Evolutionary conservation across 1,140 invertebrate genomes (phyloP).

Genomic region (Euglossa dilemma): DNA sequence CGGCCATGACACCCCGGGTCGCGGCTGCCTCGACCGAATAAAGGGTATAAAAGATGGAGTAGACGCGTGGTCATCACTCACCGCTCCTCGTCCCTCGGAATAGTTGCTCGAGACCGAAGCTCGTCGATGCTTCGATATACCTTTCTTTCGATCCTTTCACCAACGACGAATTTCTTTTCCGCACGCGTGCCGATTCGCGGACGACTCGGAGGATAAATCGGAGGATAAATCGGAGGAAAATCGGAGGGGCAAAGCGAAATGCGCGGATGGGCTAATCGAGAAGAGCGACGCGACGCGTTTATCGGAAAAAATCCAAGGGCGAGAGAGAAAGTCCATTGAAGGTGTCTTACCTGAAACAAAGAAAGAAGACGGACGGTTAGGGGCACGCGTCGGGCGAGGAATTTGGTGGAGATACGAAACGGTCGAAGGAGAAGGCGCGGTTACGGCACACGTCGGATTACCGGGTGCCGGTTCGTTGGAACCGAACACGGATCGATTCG

Average conservation of each 20-base stretch:
- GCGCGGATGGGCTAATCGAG: conserved; percentile 35
- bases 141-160: background rate
- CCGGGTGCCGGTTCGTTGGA: conserved; percentile 49
- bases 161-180: conserved; percentile 21
- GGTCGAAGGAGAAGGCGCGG: conserved; percentile 31
- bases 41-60: background rate
- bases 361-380: conserved; percentile 5
- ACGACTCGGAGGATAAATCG: background rate
- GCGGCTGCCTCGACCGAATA: background rate
- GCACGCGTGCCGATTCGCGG: too few relatives aligned
- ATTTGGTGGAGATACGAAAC: conserved; percentile 44
- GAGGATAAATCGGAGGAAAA: background rate
- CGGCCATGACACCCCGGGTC: conserved; percentile 37
- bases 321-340: background rate
- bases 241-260: background rate
- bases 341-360: conserved; percentile 66
- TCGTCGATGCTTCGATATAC: background rate
- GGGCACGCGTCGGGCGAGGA: background rate
- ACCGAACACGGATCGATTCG: conserved; percentile 76
- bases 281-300: conserved; percentile 23
- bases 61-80: conserved; percentile 33
- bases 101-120: conserved; percentile 27
- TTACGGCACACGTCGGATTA: conserved; percentile 19
- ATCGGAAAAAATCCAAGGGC: background rate
- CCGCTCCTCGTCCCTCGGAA: conserved; percentile 19